phyloP scores from a whole-genome alignment of 2,888 invertebrate species.

The Frankliniella intonsa region DNA sequence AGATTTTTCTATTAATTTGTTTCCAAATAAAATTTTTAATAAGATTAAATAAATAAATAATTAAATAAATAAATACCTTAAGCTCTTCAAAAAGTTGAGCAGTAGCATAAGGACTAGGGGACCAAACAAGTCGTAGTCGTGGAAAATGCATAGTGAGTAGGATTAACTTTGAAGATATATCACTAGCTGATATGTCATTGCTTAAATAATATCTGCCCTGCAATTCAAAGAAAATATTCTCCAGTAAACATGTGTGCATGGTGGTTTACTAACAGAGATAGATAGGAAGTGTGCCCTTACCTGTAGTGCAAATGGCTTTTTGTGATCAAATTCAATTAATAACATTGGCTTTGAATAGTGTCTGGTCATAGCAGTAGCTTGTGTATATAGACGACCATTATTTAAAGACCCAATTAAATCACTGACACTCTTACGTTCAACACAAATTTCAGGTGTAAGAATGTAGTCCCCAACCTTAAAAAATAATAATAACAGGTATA shows the following conservation, averaged over 20 bases:
- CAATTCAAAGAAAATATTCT: conserved; percentile 38
- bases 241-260: background rate
- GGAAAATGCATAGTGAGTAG: conserved; percentile 95
- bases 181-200: conserved; percentile 69
- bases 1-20: no score
- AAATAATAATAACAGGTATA: conserved; percentile 27
- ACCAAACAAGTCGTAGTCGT: conserved; percentile 88
- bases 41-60: background rate
- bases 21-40: background rate
- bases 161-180: conserved; percentile 81
- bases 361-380: conserved; percentile 89
- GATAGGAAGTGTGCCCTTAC: conserved; percentile 47
- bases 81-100: conserved; percentile 94
- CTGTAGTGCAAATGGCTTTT: conserved; percentile 84
- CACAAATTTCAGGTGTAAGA: conserved; percentile 90
- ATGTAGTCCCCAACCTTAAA: conserved; percentile 93
- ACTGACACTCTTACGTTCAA: conserved; percentile 93
- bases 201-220: conserved; percentile 73
- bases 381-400: conserved; percentile 91
- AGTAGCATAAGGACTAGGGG: conserved; percentile 91
- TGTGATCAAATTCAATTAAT: conserved; percentile 93
- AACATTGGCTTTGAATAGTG: conserved; percentile 83
- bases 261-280: background rate
- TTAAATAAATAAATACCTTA: conserved; percentile 57
- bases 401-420: conserved; percentile 94